These are phyloP conservation scores for Pycnomerus fuliginosus DNA, from an alignment of 2,888 invertebrate genomes.

Conservation along the genomic window DNA sequence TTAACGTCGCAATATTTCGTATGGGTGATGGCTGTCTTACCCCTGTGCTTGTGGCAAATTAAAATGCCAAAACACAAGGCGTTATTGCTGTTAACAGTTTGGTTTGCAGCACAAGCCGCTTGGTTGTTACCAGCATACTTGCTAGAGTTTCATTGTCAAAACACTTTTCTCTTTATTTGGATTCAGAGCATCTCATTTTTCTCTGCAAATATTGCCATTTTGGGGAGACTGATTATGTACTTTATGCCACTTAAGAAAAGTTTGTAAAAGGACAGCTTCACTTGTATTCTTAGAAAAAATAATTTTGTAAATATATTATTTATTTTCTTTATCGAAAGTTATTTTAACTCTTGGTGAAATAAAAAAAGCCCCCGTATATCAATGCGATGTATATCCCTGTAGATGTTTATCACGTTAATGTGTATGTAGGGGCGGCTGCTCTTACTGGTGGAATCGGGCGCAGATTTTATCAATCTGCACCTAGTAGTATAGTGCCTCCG, in stretches of 20 bases:
- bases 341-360: too few relatives aligned
- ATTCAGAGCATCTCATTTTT: constrained; percentile 82
- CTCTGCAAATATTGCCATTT: constrained; percentile 68
- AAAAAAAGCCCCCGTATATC: too few relatives aligned
- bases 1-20: constrained; percentile 97
- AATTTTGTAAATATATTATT: too few relatives aligned
- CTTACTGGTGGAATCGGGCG: too few relatives aligned
- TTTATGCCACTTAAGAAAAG: constrained; percentile 40
- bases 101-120: constrained; percentile 72
- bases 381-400: too few relatives aligned
- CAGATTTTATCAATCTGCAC: too few relatives aligned
- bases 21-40: constrained; percentile 91
- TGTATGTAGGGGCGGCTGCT: too few relatives aligned
- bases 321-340: too few relatives aligned
- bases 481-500: too few relatives aligned
- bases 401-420: too few relatives aligned
- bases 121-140: constrained; percentile 93
- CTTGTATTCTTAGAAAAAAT: too few relatives aligned
- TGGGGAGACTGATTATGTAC: constrained; percentile 47
- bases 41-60: constrained; percentile 74
- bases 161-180: constrained; percentile 86
- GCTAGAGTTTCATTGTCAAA: constrained; percentile 83
- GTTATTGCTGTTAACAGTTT: constrained; percentile 57
- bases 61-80: constrained; percentile 57
- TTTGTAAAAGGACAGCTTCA: too few relatives aligned